Conservation (phyloP, 35 echinoderm and acorn worm genomes). For the Holothuria glaberrima region DNA sequence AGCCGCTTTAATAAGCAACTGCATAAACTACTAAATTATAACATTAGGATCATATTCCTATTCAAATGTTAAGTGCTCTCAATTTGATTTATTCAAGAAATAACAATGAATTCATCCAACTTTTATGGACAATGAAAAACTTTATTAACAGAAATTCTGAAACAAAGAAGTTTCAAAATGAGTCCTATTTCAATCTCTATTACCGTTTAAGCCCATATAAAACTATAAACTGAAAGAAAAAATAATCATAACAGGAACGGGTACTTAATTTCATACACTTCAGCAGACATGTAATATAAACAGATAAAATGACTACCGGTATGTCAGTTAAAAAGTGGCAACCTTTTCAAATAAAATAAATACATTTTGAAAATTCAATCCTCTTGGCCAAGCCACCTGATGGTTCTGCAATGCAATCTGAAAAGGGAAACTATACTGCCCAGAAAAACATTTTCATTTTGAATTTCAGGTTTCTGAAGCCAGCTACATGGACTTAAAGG, state of each 20-base stretch:
- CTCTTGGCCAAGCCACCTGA: slow-evolving; percentile 1
- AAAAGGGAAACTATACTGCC: slow-evolving; percentile 23
- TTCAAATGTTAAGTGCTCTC: slow-evolving; percentile 4
- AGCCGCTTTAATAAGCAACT: background rate
- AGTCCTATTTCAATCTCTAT: too few relatives aligned
- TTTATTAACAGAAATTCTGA: slow-evolving; percentile 9
- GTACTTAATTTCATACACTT: slow-evolving; percentile 3
- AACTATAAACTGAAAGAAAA: background rate
- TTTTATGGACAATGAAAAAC: background rate
- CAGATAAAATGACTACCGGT: background rate
- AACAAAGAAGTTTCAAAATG: background rate
- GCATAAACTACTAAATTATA: slow-evolving; percentile 3
- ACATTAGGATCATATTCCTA: background rate
- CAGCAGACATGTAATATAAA: slow-evolving; percentile 4
- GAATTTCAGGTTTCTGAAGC: too few relatives aligned
- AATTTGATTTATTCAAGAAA: background rate
- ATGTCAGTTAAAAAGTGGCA: slow-evolving; percentile 1
- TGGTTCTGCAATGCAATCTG: slow-evolving; percentile 12
- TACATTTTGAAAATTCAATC: background rate
- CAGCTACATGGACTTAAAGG: too few relatives aligned
- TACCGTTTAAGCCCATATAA: too few relatives aligned
- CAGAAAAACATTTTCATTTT: background rate
- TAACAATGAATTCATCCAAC: background rate
- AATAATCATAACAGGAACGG: slow-evolving; percentile 6
- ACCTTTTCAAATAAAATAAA: slow-evolving; percentile 4